Base-by-base conservation (phyloP, 2,113 vertebrate species). In the Numida meleagris region DNA sequence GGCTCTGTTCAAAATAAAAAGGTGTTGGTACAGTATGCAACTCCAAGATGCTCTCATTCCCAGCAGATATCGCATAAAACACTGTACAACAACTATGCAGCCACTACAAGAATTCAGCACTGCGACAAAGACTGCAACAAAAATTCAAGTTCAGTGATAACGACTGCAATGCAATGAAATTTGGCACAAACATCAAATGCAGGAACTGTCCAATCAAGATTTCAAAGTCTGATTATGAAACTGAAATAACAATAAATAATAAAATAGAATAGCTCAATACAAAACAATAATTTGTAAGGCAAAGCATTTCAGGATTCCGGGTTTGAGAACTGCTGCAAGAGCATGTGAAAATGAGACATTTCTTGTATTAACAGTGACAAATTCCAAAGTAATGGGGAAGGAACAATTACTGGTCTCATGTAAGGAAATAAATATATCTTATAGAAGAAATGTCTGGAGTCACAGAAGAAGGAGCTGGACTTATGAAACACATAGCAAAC, bases 171-270 rank as follows among this genome's bases (percentile, higher is more conserved):
- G 27, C 46, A 84, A 80, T 95, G 63, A 84, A 77, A 33, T 18
- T 9, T 86, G 74, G 76, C 62, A 59, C 50, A 72, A 50, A 48
- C 86, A 86, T 82, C 85, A 94, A 91, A 48, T 59, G 19, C 59
- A 89, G 58, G 81, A 72, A 80, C 40, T 62, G 90, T 90, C 87
- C 71, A 67, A 84, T 89, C 77, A 93, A 93, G 94, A 87, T 71
- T 66, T 85, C 65, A 90, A 81, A 93, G 90, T 25, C 42, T 65
- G 79, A 85, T 94, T 90, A 89, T 24, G 66, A 82, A 53, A 66
- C 40, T 68, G 50, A 62, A 36, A 68, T 48, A 84, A 74, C 50
- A 65, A 53, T 29, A 40, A 63, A 17, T 63, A 63, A 27, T 40
- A 40, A 40, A 27, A 29, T 20, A 62, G 14, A 29, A 27, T 27